Percentiles rank a stretch among this genome's conserved stretches.
Conservation (phyloP, 2,888 invertebrate species). For the Boloria selene region DNA sequence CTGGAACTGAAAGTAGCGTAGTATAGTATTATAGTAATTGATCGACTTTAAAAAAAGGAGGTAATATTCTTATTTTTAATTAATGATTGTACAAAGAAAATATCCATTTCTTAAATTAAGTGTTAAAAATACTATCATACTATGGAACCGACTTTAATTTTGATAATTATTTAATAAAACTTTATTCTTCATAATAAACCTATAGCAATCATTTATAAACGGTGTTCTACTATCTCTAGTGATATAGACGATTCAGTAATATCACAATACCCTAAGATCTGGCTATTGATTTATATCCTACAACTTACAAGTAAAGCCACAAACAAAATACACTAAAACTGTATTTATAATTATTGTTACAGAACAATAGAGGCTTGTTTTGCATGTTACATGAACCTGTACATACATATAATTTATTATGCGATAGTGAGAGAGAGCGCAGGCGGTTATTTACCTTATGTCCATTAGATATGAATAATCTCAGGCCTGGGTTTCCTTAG, state of each 20-base stretch:
- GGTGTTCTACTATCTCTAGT: too few relatives aligned
- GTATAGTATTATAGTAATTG: too few relatives aligned
- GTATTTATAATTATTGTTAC: neutral
- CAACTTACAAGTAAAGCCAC: neutral
- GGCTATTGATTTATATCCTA: conserved; percentile 2
- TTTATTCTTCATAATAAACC: too few relatives aligned
- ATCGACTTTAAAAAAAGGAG: too few relatives aligned
- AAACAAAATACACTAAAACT: neutral
- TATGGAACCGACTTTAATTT: too few relatives aligned
- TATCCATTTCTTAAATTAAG: too few relatives aligned
- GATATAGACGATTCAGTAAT: conserved; percentile 6
- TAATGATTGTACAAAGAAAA: too few relatives aligned
- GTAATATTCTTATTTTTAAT: too few relatives aligned
- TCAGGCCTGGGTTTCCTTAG: conserved; percentile 18
- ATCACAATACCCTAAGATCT: neutral
- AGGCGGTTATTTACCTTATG: conserved; percentile 31
- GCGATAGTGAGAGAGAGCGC: conserved; percentile 9
- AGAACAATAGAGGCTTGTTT: conserved; percentile 21
- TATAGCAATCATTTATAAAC: too few relatives aligned
- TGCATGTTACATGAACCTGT: conserved; percentile 8
- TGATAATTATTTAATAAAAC: too few relatives aligned
- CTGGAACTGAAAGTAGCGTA: too few relatives aligned
- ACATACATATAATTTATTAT: conserved; percentile 21
- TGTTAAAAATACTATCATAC: too few relatives aligned
- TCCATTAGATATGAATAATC: conserved; percentile 23